Evolutionary conservation across 2,113 vertebrate species (phyloP).

Genomic region (Copsychus sechellarum): DNA sequence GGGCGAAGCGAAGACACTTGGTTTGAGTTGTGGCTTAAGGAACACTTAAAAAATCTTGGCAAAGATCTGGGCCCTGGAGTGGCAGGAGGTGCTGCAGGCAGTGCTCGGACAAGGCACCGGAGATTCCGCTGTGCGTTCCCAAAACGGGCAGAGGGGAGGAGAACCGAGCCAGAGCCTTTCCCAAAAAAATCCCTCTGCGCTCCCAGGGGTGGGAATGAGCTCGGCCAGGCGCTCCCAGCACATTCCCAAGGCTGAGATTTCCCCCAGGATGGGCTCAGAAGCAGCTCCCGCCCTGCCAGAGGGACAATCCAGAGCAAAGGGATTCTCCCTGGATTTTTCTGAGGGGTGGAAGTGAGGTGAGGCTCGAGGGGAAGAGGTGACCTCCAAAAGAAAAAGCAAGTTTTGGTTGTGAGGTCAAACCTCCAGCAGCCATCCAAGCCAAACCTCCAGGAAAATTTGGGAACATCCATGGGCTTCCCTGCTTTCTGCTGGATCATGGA

Average conservation of each 20-base stretch:
- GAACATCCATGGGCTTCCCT: rapidly evolving
- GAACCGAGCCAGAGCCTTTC: neutral
- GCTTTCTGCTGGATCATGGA: neutral
- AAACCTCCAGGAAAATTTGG: neutral
- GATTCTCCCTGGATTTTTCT: neutral
- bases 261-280: neutral
- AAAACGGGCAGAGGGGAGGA: neutral
- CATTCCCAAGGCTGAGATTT: neutral
- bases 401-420: neutral
- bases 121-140: conserved; percentile 48
- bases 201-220: neutral
- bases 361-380: neutral
- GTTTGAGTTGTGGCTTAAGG: conserved; percentile 42
- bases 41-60: conserved; percentile 59
- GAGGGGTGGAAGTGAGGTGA: neutral
- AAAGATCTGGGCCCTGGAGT: conserved; percentile 35
- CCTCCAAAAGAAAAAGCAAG: neutral
- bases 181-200: neutral
- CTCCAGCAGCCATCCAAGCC: neutral
- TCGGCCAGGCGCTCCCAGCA: neutral
- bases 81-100: conserved; percentile 67
- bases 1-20: conserved; percentile 28
- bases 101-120: conserved; percentile 72
- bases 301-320: neutral
- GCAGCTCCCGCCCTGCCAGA: neutral